phyloP scores from a whole-genome alignment of 2,113 vertebrate species.

The Pipra filicauda region DNA sequence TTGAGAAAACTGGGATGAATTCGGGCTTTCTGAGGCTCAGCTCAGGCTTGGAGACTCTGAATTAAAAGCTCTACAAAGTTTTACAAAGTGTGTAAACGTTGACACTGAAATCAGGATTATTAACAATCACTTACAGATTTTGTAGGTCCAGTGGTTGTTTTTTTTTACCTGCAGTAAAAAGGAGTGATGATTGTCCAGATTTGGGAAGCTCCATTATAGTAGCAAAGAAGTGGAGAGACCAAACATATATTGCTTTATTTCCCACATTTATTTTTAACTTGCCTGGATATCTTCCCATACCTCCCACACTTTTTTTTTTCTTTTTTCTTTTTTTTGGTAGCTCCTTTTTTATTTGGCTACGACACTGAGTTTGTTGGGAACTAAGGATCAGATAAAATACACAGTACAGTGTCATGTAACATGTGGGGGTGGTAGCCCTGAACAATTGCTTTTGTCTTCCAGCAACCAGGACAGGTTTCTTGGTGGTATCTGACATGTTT shows the following conservation, averaged over 20 bases:
- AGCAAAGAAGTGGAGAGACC: background rate
- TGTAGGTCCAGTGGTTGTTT: background rate
- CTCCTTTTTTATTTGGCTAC: background rate
- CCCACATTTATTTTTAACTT: slow-evolving; percentile 8
- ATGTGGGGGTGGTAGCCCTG: background rate
- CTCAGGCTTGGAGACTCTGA: background rate
- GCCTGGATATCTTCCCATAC: background rate
- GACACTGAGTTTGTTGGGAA: background rate
- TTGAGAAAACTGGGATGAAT: background rate
- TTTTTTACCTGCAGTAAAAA: background rate
- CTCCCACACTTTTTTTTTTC: background rate
- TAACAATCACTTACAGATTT: background rate
- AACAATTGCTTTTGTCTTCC: background rate
- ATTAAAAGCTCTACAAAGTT: background rate
- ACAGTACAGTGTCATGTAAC: background rate
- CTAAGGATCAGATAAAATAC: background rate
- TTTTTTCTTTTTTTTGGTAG: background rate
- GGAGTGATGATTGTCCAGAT: background rate
- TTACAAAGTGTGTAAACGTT: background rate
- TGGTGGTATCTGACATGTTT: background rate
- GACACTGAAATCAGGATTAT: background rate
- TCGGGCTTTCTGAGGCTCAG: background rate
- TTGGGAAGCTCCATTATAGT: background rate
- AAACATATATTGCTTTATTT: background rate
- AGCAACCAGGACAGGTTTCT: background rate